A percentile compares a stretch with the other conserved stretches of the same genome.
Evolutionary conservation across 2,888 invertebrate species (phyloP).

Genomic region (Heliothis peltigera): DNA sequence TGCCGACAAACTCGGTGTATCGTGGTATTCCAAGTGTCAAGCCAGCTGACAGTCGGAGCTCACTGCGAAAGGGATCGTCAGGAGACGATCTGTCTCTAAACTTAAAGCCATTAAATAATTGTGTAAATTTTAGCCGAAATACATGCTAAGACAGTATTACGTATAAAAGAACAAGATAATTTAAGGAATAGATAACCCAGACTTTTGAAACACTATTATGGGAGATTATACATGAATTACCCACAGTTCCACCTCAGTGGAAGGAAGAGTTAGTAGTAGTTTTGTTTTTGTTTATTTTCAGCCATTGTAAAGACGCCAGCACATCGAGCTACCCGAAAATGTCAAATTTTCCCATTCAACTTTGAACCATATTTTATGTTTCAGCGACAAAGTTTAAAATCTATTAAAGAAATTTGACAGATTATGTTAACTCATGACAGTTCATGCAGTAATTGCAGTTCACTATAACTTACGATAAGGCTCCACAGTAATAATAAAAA

Average conservation of each 20-base stretch:
- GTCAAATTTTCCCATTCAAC: too few species aligned
- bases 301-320: too few species aligned
- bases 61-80: constrained; percentile 62
- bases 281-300: too few species aligned
- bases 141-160: neutral
- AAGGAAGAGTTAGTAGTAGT: neutral
- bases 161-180: constrained; percentile 7
- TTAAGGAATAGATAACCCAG: neutral
- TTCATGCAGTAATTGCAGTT: constrained; percentile 13
- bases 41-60: constrained; percentile 65
- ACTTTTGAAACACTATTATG: neutral
- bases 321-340: too few species aligned
- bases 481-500: constrained; percentile 22
- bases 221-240: neutral
- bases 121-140: neutral
- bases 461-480: constrained; percentile 42
- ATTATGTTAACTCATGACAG: too few species aligned
- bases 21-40: constrained; percentile 70
- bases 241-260: too few species aligned
- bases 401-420: too few species aligned
- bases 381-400: too few species aligned
- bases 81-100: constrained; percentile 48
- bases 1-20: constrained; percentile 66
- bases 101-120: constrained; percentile 42
- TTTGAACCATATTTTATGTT: too few species aligned